Evolutionary conservation across 2,888 invertebrate species (phyloP).

Genomic region (Acanthopleura granulata): DNA sequence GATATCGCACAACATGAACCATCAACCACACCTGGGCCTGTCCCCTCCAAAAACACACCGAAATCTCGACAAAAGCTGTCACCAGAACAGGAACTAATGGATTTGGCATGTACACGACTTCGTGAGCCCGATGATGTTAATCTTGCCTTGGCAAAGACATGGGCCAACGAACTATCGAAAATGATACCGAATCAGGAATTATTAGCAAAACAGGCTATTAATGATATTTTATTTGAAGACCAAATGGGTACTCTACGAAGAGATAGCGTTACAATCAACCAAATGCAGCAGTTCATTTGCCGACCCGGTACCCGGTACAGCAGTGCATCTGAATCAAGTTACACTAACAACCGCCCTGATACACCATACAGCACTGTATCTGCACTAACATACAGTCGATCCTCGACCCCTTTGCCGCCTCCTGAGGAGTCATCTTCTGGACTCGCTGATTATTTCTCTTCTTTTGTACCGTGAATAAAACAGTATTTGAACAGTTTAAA

Average conservation of each 20-base stretch:
- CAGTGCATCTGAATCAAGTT: too few relatives aligned
- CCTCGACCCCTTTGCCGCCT: not conserved
- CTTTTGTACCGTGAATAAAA: too few relatives aligned
- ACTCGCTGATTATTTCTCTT: too few relatives aligned
- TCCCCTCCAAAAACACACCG: too few relatives aligned
- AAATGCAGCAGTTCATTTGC: too few relatives aligned
- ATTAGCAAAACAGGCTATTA: conserved; percentile 28
- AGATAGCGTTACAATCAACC: conserved; percentile 21
- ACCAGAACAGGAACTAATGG: conserved; percentile 15
- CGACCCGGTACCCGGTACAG: conserved; percentile 8
- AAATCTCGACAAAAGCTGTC: not conserved
- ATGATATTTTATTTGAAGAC: conserved; percentile 28
- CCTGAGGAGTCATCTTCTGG: not conserved
- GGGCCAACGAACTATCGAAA: conserved; percentile 23
- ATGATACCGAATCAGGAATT: conserved; percentile 26
- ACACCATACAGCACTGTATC: not conserved
- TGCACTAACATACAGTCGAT: too few relatives aligned
- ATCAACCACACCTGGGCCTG: not conserved
- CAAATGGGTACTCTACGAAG: conserved; percentile 25
- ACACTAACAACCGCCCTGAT: too few relatives aligned
- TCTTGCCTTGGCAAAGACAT: conserved; percentile 18
- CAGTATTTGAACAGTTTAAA: too few relatives aligned
- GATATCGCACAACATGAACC: not conserved
- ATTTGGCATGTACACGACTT: conserved; percentile 20
- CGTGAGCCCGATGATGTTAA: conserved; percentile 20